Percentiles rank a stretch among this genome's conserved stretches.
These are phyloP conservation scores for Brachionus rotundiformis DNA, from an alignment of 1,140 invertebrate species.

Conservation along the genomic window DNA sequence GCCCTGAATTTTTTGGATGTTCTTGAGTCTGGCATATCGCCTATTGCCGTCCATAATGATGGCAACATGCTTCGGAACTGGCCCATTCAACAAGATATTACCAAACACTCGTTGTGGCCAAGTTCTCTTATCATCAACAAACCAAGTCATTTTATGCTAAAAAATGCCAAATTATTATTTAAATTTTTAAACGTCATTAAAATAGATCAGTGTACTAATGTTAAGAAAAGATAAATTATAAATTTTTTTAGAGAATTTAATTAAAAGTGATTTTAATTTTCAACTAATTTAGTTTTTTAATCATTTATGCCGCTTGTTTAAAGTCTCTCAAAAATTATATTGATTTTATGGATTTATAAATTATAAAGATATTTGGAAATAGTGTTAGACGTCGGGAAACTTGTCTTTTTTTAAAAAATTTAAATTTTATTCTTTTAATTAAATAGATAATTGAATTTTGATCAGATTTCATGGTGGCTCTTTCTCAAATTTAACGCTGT, in stretches of 20 bases:
- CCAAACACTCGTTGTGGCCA: slow-evolving; percentile 8
- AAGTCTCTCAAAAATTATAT: no score
- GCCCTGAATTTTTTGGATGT: slow-evolving; percentile 75
- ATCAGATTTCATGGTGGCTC: no score
- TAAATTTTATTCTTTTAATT: no score
- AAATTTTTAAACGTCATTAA: neutral
- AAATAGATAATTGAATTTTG: no score
- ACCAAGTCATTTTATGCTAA: slow-evolving; percentile 39
- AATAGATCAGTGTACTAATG: neutral
- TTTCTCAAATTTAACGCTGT: no score
- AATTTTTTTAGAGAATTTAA: neutral
- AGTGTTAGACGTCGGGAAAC: no score
- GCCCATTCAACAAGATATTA: slow-evolving; percentile 65
- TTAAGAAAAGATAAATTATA: neutral
- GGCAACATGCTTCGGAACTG: slow-evolving; percentile 84
- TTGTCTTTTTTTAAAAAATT: no score
- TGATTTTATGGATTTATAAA: no score
- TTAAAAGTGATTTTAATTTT: neutral
- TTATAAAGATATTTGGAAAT: no score
- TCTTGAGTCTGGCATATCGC: slow-evolving; percentile 81
- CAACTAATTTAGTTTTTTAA: neutral
- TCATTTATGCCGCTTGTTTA: no score
- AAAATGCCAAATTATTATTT: neutral
- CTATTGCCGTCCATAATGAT: slow-evolving; percentile 99
- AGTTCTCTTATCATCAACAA: slow-evolving; percentile 23